phyloP scores from a whole-genome alignment of 2,797 vertebrate genomes.

The Lerista edwardsae region DNA sequence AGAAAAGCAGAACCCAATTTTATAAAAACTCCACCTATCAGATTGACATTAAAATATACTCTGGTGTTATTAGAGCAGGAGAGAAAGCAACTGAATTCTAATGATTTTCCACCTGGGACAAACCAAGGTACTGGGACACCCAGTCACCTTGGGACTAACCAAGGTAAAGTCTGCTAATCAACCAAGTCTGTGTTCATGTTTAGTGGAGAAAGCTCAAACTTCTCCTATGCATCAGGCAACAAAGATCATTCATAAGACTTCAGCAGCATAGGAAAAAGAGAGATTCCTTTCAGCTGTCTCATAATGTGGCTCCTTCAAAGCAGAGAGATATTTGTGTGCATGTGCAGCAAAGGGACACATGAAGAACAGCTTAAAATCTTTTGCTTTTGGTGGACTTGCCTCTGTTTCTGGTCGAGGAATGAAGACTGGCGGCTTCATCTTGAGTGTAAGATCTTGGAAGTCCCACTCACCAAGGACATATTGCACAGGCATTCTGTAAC shows the following conservation, averaged over 20 bases:
- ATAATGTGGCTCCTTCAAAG: not conserved
- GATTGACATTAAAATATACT: not conserved
- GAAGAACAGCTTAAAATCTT: not conserved
- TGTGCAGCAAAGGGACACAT: accelerated
- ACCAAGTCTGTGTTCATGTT: too few species aligned
- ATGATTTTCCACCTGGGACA: not conserved
- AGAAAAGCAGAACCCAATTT: not conserved
- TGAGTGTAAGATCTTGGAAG: slow-evolving; percentile 90
- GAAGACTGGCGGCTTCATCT: slow-evolving; percentile 94
- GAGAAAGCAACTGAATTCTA: slow-evolving; percentile 14
- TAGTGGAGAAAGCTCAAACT: not conserved
- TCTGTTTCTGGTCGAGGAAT: slow-evolving; percentile 97
- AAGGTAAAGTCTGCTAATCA: not conserved
- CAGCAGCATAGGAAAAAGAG: not conserved
- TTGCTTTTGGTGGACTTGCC: slow-evolving; percentile 72
- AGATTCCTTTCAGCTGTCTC: not conserved
- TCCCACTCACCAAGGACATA: slow-evolving; percentile 97
- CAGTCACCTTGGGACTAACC: too few species aligned
- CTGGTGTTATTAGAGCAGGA: not conserved
- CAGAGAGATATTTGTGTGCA: not conserved
- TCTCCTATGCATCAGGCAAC: not conserved
- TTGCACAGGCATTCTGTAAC: slow-evolving; percentile 91
- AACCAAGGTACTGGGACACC: too few species aligned
- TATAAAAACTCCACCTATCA: not conserved
- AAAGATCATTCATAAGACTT: slow-evolving; percentile 25